phyloP scores from a whole-genome alignment of 2,797 vertebrate genomes.

The Sebastes miniatus region DNA sequence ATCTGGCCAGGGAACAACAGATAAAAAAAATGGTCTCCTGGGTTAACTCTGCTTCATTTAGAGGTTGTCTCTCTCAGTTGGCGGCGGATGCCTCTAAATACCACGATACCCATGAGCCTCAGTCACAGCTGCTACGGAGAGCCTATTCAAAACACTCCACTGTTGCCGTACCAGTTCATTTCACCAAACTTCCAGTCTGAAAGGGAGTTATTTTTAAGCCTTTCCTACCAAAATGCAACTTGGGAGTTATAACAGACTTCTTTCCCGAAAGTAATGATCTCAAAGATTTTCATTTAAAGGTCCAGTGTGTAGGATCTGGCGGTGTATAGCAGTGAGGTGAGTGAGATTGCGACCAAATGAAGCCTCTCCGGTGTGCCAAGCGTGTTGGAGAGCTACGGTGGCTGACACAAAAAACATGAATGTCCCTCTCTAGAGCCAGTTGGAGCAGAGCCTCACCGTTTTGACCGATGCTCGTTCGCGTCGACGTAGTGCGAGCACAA shows the following conservation, averaged over 20 bases:
- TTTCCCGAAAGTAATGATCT: not conserved
- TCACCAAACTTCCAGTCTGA: not conserved
- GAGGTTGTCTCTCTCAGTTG: not conserved
- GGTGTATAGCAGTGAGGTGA: not conserved
- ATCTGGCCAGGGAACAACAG: not conserved
- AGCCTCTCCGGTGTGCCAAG: no score
- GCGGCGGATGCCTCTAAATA: not conserved
- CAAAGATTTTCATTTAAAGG: no score
- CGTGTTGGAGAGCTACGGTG: no score
- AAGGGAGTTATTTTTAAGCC: not conserved
- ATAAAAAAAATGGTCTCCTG: not conserved
- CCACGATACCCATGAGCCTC: not conserved
- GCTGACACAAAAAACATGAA: no score
- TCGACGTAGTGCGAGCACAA: no score
- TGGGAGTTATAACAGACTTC: not conserved
- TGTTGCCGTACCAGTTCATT: not conserved
- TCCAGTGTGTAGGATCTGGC: not conserved
- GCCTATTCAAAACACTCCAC: not conserved
- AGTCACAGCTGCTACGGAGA: not conserved
- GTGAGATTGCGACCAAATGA: no score
- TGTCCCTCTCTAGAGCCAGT: no score
- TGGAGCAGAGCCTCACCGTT: no score
- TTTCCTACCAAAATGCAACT: not conserved
- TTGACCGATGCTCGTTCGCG: no score
- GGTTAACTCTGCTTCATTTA: not conserved